Base-by-base conservation (phyloP, 2,888 invertebrate genomes). In the Osmoderma eremita region DNA sequence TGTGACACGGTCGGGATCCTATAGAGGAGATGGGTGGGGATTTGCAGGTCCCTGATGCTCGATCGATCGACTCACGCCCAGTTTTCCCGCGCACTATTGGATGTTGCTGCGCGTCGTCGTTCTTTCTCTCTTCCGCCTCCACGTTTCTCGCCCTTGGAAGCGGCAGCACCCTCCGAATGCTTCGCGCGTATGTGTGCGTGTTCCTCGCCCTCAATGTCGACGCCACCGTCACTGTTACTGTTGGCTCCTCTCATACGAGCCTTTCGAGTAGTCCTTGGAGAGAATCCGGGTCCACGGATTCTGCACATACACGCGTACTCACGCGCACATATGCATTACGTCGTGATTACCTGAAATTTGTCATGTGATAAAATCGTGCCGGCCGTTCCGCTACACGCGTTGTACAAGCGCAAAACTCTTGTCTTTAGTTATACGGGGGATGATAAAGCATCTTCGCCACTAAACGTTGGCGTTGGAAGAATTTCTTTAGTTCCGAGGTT, bases 71-170 rank as follows among this genome's bases (percentile, higher is more conserved):
- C 67, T 67, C 69, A 73, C 73, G 73, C 73, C 73, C 73, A 77
- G 79, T 78, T 79, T 81, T 79, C 78, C 79, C 79, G 79, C 79
- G 79, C 79, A 78, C 74, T 69, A 67, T 56, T 69, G 69, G 75
- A 71, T 73, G 73, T 75, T 76, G 76, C 76, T 76, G 76, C 76
- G 76, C 76, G 72, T 69, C 53, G 53, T 67, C 65, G 67, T 64
- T 70, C 71, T 68, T 66, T 67, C 68, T 70, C 69, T 66, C 68
- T 65, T 64, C 67, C 41, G 69, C 70, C 68, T 71, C 15, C 58
- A 45, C 58, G 17, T 56, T 38, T 36, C 45, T 45, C 58, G 13
- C 58, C 58, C 45, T 56, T 56, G 39, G 41, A 39, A 41, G 18
- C 56, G 22, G 56, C 56, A 13, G 18, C 58, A 58, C 58, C 45